A percentile compares a stretch with the other conserved stretches of the same genome.
Evolutionary conservation across 1,140 invertebrate species (phyloP).

Genomic region (Leucophenga varia): DNA sequence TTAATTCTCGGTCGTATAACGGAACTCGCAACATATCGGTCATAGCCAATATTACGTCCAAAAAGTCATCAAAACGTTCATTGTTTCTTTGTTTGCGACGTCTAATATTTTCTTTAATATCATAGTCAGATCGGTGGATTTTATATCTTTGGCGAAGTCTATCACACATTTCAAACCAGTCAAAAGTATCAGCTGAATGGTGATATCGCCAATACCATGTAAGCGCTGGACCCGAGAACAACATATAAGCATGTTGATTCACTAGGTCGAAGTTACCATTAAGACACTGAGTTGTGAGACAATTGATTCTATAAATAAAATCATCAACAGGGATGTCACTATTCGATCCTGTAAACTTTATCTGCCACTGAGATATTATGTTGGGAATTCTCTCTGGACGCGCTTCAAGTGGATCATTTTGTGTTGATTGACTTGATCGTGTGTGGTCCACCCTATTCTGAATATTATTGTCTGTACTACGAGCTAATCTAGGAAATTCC

Average conservation of each 20-base stretch:
- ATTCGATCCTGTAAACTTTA: no score
- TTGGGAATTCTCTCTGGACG: no score
- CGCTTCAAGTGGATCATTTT: no score
- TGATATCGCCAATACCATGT: constrained; percentile 2
- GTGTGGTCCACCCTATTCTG: no score
- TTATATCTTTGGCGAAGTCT: not conserved
- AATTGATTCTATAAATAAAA: constrained; percentile 1
- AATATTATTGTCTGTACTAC: no score
- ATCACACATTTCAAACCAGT: not conserved
- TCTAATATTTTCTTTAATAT: not conserved
- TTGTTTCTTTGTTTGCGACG: not conserved
- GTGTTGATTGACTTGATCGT: no score
- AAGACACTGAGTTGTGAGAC: not conserved
- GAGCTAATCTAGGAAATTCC: no score
- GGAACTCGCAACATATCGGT: no score
- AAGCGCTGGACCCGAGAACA: not conserved
- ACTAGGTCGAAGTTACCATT: not conserved
- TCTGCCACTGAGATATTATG: no score
- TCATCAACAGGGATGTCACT: constrained; percentile 1
- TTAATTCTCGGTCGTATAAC: not conserved
- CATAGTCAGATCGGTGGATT: not conserved
- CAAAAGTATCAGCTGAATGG: not conserved
- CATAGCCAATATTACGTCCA: not conserved
- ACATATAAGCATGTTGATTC: not conserved
- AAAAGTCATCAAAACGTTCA: not conserved